These are phyloP conservation scores for Pangasianodon gigas DNA, from an alignment of 2,113 vertebrate genomes.

Conservation along the genomic window DNA sequence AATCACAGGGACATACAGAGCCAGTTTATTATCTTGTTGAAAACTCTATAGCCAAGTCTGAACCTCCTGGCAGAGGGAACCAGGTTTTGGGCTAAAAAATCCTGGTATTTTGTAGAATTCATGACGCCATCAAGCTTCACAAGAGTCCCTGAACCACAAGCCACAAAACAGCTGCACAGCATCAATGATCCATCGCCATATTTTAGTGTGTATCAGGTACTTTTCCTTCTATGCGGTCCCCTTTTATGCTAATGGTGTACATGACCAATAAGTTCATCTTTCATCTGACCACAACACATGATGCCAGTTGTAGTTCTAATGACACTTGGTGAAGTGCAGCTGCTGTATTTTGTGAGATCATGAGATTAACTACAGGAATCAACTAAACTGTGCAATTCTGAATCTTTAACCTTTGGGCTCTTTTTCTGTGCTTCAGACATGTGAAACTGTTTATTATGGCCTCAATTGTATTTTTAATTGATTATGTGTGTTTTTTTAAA, in stretches of 20 bases:
- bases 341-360: neutral
- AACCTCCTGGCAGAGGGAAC: neutral
- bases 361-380: neutral
- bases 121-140: neutral
- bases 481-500: too few species aligned
- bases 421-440: neutral
- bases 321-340: neutral
- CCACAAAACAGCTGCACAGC: neutral
- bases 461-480: neutral
- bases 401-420: neutral
- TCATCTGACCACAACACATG: neutral
- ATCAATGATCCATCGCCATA: too few species aligned
- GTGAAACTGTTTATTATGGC: neutral
- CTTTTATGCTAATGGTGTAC: neutral
- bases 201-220: neutral
- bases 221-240: neutral
- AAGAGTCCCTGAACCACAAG: too few species aligned
- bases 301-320: neutral
- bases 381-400: neutral
- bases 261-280: too few species aligned
- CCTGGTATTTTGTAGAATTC: neutral
- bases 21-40: neutral
- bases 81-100: neutral
- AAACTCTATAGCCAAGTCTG: neutral
- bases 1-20: neutral